Percentiles rank a stretch among this genome's conserved stretches.
Evolutionary conservation across 2,113 vertebrate genomes (phyloP).

Genomic region (Malaclemys terrapin): DNA sequence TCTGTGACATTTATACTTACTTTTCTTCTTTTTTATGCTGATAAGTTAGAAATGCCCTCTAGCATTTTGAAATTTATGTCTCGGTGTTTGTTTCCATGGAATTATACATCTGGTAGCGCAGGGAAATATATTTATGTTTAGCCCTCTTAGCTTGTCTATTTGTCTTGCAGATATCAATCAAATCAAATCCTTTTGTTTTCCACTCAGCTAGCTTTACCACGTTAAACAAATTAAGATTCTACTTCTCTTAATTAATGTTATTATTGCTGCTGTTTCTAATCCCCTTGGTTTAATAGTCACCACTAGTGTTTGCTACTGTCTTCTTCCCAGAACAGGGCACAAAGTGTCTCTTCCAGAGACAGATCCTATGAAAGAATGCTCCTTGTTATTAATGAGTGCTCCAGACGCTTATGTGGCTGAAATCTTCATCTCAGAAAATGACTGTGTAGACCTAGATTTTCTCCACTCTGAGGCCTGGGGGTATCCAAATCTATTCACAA

Average conservation of each 20-base stretch:
- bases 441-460: slow-evolving; percentile 53
- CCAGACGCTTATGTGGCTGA: slow-evolving; percentile 34
- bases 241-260: slow-evolving; percentile 23
- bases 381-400: slow-evolving; percentile 16
- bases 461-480: slow-evolving; percentile 63
- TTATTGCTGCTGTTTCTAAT: slow-evolving; percentile 39
- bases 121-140: slow-evolving; percentile 29
- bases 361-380: slow-evolving; percentile 38
- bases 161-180: slow-evolving; percentile 35
- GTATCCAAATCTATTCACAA: slow-evolving; percentile 60
- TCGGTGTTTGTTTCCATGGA: slow-evolving; percentile 44
- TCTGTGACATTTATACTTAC: slow-evolving; percentile 56
- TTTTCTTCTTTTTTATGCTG: slow-evolving; percentile 32
- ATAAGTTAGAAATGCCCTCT: slow-evolving; percentile 40
- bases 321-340: slow-evolving; percentile 42
- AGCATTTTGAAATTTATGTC: slow-evolving; percentile 41
- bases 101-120: slow-evolving; percentile 15
- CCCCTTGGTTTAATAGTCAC: slow-evolving; percentile 34
- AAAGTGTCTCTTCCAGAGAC: slow-evolving; percentile 5
- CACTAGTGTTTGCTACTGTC: slow-evolving; percentile 40
- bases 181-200: slow-evolving; percentile 7
- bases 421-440: slow-evolving; percentile 59
- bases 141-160: slow-evolving; percentile 4
- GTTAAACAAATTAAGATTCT: background rate
- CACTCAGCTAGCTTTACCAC: background rate